These are phyloP conservation scores for Enteromius treurensis DNA, from an alignment of 2,797 vertebrate genomes.

Conservation along the genomic window DNA sequence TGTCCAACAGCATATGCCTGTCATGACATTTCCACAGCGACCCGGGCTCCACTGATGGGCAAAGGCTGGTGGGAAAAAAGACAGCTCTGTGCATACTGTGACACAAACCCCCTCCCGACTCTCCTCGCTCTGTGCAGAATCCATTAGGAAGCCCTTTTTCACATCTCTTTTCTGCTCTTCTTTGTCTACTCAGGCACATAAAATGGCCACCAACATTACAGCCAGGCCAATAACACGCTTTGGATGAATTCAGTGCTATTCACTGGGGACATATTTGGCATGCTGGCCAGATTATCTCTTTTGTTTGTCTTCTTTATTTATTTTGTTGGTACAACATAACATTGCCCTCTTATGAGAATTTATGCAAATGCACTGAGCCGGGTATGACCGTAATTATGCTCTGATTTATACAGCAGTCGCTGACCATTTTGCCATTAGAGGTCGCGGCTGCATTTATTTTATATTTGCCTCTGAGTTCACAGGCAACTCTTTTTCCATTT, in stretches of 20 bases:
- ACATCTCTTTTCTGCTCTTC: conserved; percentile 44
- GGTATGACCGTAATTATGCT: conserved; percentile 48
- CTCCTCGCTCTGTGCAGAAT: conserved; percentile 49
- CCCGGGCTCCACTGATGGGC: conserved; percentile 54
- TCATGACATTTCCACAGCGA: conserved; percentile 61
- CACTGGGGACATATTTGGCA: conserved; percentile 47
- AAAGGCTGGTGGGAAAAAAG: conserved; percentile 55
- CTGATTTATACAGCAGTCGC: conserved; percentile 55
- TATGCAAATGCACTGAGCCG: conserved; percentile 56
- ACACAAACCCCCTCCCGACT: conserved; percentile 36
- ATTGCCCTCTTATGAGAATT: conserved; percentile 56
- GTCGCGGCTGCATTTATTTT: conserved; percentile 21
- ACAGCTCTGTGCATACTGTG: conserved; percentile 56
- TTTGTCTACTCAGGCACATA: conserved; percentile 59
- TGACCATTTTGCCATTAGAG: conserved; percentile 50
- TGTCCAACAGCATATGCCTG: conserved; percentile 61
- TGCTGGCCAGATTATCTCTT: conserved; percentile 55
- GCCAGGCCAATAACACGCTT: conserved; percentile 54
- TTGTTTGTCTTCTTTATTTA: conserved; percentile 53
- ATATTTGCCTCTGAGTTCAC: conserved; percentile 39
- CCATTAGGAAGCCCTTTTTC: conserved; percentile 57
- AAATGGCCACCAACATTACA: conserved; percentile 56
- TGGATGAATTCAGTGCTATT: conserved; percentile 57
- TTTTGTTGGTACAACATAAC: conserved; percentile 54
- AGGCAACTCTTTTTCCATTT: neutral